Percentiles rank a stretch among this genome's conserved stretches.
Evolutionary conservation across 2,888 invertebrate genomes (phyloP).

Genomic region (Ctena decussata): DNA sequence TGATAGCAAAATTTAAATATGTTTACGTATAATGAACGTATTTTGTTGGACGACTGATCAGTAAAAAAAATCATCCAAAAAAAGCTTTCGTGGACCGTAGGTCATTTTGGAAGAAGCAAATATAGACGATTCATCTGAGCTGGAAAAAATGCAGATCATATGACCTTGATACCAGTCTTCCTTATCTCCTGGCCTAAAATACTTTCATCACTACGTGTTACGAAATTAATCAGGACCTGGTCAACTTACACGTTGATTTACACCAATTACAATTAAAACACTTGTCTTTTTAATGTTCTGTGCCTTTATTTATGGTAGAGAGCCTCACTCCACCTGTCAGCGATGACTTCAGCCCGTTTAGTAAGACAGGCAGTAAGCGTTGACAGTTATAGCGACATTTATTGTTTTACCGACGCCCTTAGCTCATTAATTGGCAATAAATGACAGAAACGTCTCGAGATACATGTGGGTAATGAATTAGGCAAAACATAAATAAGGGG

Average conservation of each 20-base stretch:
- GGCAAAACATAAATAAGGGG: slow-evolving; percentile 6
- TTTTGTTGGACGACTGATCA: no score
- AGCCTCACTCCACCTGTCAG: neutral
- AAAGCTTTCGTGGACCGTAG: no score
- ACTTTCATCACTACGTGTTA: no score
- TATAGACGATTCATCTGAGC: no score
- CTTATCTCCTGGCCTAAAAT: no score
- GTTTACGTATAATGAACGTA: no score
- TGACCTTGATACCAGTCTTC: no score
- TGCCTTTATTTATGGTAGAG: neutral
- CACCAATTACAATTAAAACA: slow-evolving; percentile 9
- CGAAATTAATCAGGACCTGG: neutral
- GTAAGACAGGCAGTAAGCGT: neutral
- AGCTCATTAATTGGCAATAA: slow-evolving; percentile 55
- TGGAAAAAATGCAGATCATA: no score
- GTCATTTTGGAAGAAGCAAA: no score
- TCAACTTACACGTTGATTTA: neutral
- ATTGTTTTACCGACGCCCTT: slow-evolving; percentile 62
- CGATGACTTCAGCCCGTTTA: neutral
- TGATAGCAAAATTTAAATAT: no score
- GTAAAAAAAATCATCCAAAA: no score
- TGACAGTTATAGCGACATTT: slow-evolving; percentile 46
- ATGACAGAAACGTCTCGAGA: slow-evolving; percentile 36
- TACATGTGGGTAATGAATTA: slow-evolving; percentile 14
- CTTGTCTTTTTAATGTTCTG: neutral